These are phyloP conservation scores for Botrylloides violaceus DNA, from an alignment of 23 tunicate species.

Conservation along the genomic window DNA sequence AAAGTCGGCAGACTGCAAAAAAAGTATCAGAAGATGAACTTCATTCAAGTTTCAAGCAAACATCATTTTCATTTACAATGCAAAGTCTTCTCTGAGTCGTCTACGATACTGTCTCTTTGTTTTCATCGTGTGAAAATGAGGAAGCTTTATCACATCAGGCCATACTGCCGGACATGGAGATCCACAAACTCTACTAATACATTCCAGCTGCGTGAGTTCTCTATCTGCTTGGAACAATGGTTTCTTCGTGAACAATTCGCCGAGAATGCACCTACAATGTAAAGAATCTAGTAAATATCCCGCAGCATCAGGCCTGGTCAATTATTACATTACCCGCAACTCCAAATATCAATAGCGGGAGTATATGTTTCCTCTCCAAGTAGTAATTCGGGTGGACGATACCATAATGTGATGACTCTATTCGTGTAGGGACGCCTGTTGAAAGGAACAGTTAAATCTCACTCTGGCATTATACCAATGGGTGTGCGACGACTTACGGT, in stretches of 20 bases:
- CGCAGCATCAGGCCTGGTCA: not conserved
- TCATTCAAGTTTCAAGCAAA: not conserved
- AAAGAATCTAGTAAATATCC: not conserved
- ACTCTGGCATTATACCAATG: not conserved
- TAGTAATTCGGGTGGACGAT: constrained; percentile 84
- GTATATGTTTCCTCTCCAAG: constrained; percentile 92
- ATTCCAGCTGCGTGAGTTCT: constrained; percentile 67
- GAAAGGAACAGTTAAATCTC: not conserved
- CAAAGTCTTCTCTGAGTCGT: constrained; percentile 74
- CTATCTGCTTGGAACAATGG: constrained; percentile 90
- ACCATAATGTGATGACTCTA: constrained; percentile 89
- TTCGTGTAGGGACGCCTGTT: constrained; percentile 44
- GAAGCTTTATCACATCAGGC: constrained; percentile 74
- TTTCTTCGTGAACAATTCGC: constrained; percentile 86
- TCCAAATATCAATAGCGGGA: constrained; percentile 91
- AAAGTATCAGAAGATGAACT: not conserved
- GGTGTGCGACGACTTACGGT: constrained; percentile 36
- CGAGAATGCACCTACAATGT: constrained; percentile 66
- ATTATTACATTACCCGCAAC: constrained; percentile 50
- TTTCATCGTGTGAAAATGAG: constrained; percentile 83
- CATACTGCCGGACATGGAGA: constrained; percentile 78
- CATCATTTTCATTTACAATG: constrained; percentile 39
- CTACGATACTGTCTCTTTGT: constrained; percentile 70
- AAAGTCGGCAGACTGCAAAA: constrained; percentile 54
- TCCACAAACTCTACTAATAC: constrained; percentile 75